Conservation (phyloP, 2,888 invertebrate species). For the Carpatolechia fugitivella region DNA sequence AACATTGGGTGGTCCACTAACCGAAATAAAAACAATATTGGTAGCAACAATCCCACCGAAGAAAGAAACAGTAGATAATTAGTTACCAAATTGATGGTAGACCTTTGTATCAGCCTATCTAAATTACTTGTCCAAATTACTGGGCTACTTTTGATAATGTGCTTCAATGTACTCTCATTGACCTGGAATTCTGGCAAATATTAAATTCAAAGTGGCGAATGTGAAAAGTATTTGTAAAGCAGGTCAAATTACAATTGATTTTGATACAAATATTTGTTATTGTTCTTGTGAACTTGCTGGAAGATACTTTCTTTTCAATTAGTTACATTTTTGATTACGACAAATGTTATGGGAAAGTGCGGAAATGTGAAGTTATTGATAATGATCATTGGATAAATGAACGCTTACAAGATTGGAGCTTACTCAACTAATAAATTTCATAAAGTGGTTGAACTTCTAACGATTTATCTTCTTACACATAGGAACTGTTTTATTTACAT, state of each 20-base stretch:
- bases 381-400: neutral
- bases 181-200: slow-evolving; percentile 28
- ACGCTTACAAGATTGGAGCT: too few relatives aligned
- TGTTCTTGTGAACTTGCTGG: slow-evolving; percentile 1
- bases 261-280: slow-evolving; percentile 7
- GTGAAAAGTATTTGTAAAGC: slow-evolving; percentile 31
- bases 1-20: slow-evolving; percentile 3
- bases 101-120: slow-evolving; percentile 12
- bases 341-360: neutral
- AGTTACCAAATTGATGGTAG: neutral
- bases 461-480: too few relatives aligned
- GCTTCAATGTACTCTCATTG: slow-evolving; percentile 10
- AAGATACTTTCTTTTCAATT: slow-evolving; percentile 34
- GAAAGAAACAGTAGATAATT: neutral
- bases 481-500: too few relatives aligned
- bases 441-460: too few relatives aligned
- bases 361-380: neutral
- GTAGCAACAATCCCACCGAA: neutral
- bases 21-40: slow-evolving; percentile 1
- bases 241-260: slow-evolving; percentile 37
- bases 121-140: slow-evolving; percentile 18
- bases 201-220: slow-evolving; percentile 22
- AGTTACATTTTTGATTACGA: neutral
- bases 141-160: slow-evolving; percentile 14
- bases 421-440: too few relatives aligned